These are phyloP conservation scores for Salvator merianae DNA, from an alignment of 2,113 vertebrate species.

Conservation along the genomic window DNA sequence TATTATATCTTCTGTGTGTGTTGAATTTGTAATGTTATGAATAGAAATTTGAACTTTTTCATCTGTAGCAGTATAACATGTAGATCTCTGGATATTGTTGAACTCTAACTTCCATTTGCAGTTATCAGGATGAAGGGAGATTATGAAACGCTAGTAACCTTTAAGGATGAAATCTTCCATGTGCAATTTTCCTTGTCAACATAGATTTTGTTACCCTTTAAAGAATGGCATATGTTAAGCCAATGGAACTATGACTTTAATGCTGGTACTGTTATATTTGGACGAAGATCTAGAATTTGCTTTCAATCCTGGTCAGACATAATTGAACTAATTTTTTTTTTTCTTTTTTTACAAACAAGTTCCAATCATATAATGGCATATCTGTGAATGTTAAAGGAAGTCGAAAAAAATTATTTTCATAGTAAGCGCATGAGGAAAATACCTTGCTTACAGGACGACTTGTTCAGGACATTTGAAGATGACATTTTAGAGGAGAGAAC, in stretches of 20 bases:
- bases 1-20: not conserved
- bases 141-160: not conserved
- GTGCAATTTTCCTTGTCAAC: too few relatives aligned
- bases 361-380: not conserved
- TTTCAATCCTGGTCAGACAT: not conserved
- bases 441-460: not conserved
- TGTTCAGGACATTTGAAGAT: not conserved
- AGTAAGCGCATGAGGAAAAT: not conserved
- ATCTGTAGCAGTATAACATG: not conserved
- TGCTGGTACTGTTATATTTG: not conserved
- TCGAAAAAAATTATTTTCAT: not conserved
- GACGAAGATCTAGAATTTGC: not conserved
- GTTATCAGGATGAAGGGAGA: not conserved
- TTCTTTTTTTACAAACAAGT: not conserved
- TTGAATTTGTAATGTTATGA: not conserved
- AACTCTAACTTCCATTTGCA: not conserved
- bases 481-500: not conserved
- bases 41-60: not conserved
- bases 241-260: not conserved
- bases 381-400: not conserved
- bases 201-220: not conserved
- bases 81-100: not conserved
- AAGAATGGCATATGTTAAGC: too few relatives aligned
- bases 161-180: not conserved
- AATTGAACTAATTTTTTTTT: not conserved